Evolutionary conservation across 30 jellyfish, hydroid and myxozoan species (phyloP), one percentile per base, ranked within the genome.

Genomic region (Aurelia aurita): DNA sequence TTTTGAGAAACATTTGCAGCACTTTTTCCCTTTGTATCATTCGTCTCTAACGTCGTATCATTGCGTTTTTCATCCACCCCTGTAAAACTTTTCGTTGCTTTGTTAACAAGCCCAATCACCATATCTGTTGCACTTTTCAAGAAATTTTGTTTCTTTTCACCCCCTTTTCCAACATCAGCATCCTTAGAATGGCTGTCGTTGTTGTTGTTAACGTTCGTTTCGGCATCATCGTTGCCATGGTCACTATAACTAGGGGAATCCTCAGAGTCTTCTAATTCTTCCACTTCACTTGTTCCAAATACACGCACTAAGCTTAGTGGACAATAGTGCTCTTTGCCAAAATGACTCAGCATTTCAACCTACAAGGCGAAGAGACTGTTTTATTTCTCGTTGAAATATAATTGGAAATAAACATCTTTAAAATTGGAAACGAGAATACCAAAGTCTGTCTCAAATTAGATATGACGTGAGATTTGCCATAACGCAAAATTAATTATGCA

Each of bases 311-410:
- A 76, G 72, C 98, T 96, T 64, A 96, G 54, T 21, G 99, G 97
- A 55, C 99, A 96, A 90, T 96, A 96, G 75, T 91, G 99, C 72
- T 96, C 99, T n/a, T 79, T 87, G 15, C 97, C 99, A 82, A 74
- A 82, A 58, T 96, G 96, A 16, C 93, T 79, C 64, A 71, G 61
- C 79, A 96, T 75, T 68, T 91, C 98, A 76, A 96, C 59, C 99
- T 95, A 54, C 2, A 39, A 35, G 9, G 13, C 1, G 12, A 9
- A 39, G 9, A 39, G 0, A 39, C 9, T 4, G 9, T 39, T 39
- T 7, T 4, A 39, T 1, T 39, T 39, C 51, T 39, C 13, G 18
- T 7, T 39, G 51, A n/a, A n/a, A n/a, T n/a, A n/a, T n/a, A n/a
- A n/a, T n/a, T n/a, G n/a, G 51, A 1, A 39, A 35, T 35, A 5